phyloP scores from a whole-genome alignment of 2,888 invertebrate genomes.

The Polia nebulosa region DNA sequence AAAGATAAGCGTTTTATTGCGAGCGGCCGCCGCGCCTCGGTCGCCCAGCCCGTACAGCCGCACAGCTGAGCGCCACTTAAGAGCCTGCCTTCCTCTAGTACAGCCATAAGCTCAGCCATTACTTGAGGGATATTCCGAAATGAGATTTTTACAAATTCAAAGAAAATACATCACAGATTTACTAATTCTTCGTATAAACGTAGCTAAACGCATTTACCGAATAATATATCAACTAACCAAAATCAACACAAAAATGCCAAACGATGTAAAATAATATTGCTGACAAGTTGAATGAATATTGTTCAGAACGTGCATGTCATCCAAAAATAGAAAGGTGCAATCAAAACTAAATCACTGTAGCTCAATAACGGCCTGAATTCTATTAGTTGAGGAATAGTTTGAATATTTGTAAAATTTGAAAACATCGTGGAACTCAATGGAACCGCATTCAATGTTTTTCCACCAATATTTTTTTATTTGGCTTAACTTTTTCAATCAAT shows the following conservation, averaged over 20 bases:
- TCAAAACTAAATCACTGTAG: slow-evolving; percentile 37
- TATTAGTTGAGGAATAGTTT: slow-evolving; percentile 25
- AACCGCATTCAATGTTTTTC: slow-evolving; percentile 12
- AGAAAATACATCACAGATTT: background rate
- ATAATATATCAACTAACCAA: too few species aligned
- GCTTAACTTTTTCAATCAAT: slow-evolving; percentile 21
- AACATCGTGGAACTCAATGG: slow-evolving; percentile 23
- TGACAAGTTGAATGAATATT: slow-evolving; percentile 3
- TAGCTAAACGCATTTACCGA: background rate
- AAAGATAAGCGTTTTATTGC: slow-evolving; percentile 58
- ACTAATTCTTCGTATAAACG: background rate
- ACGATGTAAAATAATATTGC: background rate
- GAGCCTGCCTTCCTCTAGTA: slow-evolving; percentile 39
- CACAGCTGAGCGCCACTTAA: slow-evolving; percentile 68
- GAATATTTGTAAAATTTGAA: slow-evolving; percentile 39
- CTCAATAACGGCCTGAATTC: slow-evolving; percentile 36
- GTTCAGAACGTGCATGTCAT: slow-evolving; percentile 30
- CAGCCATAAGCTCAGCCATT: slow-evolving; percentile 41
- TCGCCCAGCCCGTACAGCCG: slow-evolving; percentile 57
- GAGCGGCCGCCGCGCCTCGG: slow-evolving; percentile 48
- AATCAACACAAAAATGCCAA: background rate
- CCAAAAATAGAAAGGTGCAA: slow-evolving; percentile 26
- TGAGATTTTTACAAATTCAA: slow-evolving; percentile 31
- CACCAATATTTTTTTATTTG: slow-evolving; percentile 10
- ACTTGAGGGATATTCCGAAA: slow-evolving; percentile 33